Base-by-base conservation (phyloP, 2,888 invertebrate genomes). In the Eupelmus urozonus region DNA sequence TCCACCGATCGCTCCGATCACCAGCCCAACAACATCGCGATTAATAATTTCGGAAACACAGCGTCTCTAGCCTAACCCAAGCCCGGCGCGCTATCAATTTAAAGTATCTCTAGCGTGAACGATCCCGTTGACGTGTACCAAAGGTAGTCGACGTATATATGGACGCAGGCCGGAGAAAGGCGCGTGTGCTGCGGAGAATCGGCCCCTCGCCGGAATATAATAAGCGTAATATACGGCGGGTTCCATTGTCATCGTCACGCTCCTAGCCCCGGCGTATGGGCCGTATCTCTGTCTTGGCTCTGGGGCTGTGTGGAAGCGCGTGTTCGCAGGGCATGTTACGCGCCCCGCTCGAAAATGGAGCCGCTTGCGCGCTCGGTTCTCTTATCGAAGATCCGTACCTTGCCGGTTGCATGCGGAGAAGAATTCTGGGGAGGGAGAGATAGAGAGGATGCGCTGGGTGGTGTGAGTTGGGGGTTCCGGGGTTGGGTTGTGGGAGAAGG, bases 221-320 rank as follows among this genome's bases (percentile, higher is more conserved):
- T 79, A 79, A 79, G 76, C 76, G 76, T 79, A 79, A 79, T 76
- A 79, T 76, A 69, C 69, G 67, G 53, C 79, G 57, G 49, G 57
- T 57, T 66, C 72, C 69, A 79, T 79, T 79, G 79, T 79, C 79
- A 79, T 79, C 79, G 79, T 79, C 79, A 79, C 79, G 79, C 79
- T 76, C 55, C 65, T 62, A n/a, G n/a, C n/a, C n/a, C n/a, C n/a
- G n/a, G n/a, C n/a, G n/a, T n/a, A n/a, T n/a, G n/a, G n/a, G n/a
- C n/a, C n/a, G n/a, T n/a, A n/a, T n/a, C n/a, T n/a, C n/a, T n/a
- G n/a, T n/a, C n/a, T n/a, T n/a, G n/a, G n/a, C n/a, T n/a, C n/a
- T n/a, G n/a, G n/a, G n/a, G n/a, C n/a, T n/a, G n/a, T n/a, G n/a
- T n/a, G n/a, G n/a, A n/a, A n/a, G n/a, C n/a, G n/a, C 34, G 34